Percentiles rank a stretch among this genome's conserved stretches.
Conservation (phyloP, 1,140 invertebrate genomes). For the Leptinotarsa lineolata region DNA sequence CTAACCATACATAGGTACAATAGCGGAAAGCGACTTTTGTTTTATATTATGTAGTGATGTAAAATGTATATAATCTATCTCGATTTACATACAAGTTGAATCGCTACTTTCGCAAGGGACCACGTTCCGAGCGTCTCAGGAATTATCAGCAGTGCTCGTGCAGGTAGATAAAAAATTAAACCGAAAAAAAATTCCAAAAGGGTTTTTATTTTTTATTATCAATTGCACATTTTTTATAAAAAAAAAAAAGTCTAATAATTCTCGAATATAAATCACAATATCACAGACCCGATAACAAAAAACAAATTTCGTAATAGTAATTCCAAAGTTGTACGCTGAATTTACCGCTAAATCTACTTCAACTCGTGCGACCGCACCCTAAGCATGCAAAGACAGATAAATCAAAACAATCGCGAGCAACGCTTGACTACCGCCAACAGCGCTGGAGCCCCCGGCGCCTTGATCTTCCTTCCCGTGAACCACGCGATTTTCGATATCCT, state of each 20-base stretch:
- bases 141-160: too few relatives aligned
- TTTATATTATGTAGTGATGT: too few relatives aligned
- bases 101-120: too few relatives aligned
- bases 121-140: too few relatives aligned
- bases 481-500: slow-evolving; percentile 60
- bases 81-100: too few relatives aligned
- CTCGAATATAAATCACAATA: background rate
- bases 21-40: too few relatives aligned
- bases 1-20: too few relatives aligned
- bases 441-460: background rate
- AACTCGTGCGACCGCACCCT: too few relatives aligned
- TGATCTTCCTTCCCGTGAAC: slow-evolving; percentile 33
- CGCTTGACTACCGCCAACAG: background rate
- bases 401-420: background rate
- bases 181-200: background rate
- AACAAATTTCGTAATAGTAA: too few relatives aligned
- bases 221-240: background rate
- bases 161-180: background rate
- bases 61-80: too few relatives aligned
- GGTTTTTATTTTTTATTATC: background rate
- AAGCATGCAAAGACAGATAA: background rate
- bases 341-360: too few relatives aligned
- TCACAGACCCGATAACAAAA: slow-evolving; percentile 1
- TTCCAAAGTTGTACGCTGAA: too few relatives aligned
- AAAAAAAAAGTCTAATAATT: background rate